Evolutionary conservation across 2,888 invertebrate species (phyloP).

Genomic region (Archaeoteleia sp.): DNA sequence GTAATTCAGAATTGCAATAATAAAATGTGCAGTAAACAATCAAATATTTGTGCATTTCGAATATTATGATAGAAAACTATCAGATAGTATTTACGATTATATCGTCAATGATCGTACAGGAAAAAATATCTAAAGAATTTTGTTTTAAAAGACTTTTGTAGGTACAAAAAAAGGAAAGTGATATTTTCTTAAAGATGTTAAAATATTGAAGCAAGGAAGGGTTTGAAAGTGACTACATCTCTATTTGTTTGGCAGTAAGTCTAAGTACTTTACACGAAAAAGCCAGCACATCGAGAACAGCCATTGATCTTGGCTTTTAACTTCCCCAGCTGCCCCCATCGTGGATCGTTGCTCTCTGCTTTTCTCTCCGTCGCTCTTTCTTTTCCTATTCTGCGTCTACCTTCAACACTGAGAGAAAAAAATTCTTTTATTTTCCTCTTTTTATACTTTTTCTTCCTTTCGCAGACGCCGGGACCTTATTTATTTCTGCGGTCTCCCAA

Average conservation of each 20-base stretch:
- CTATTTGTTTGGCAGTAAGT: constrained; percentile 34
- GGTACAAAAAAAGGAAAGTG: too few relatives aligned
- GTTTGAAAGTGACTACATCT: constrained; percentile 25
- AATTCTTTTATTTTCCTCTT: constrained; percentile 33
- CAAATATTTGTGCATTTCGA: too few relatives aligned
- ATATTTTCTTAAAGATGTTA: background rate
- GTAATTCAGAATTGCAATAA: too few relatives aligned
- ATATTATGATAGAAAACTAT: too few relatives aligned
- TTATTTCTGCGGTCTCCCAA: constrained; percentile 39
- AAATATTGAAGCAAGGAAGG: background rate
- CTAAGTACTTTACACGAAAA: constrained; percentile 39
- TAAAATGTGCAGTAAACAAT: too few relatives aligned
- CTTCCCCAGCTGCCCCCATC: constrained; percentile 29
- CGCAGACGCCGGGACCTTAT: constrained; percentile 33
- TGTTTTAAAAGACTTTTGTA: too few relatives aligned
- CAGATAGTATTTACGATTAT: too few relatives aligned
- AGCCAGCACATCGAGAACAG: constrained; percentile 35
- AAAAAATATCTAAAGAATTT: too few relatives aligned
- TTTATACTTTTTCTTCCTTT: constrained; percentile 25
- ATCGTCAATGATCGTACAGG: too few relatives aligned
- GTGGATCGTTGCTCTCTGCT: constrained; percentile 34
- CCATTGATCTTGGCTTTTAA: constrained; percentile 52
- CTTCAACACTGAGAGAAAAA: constrained; percentile 21
- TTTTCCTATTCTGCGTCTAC: constrained; percentile 32
- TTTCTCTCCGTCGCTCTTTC: constrained; percentile 16